Evolutionary conservation across 2,797 vertebrate genomes (phyloP).

Genomic region (Chrosomus eos): DNA sequence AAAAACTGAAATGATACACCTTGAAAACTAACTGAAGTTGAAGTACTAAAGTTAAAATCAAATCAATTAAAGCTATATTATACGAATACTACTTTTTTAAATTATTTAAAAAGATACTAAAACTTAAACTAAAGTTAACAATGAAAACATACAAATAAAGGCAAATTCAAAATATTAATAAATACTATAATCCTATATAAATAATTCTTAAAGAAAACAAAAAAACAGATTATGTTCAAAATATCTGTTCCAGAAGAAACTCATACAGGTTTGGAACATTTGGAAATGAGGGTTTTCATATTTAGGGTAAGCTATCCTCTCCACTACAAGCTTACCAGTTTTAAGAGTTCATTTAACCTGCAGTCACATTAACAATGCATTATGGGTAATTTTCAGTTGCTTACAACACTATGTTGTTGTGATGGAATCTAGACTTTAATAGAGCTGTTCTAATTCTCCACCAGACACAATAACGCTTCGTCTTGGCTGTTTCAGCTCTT

Average conservation of each 20-base stretch:
- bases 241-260: neutral
- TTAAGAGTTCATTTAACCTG: neutral
- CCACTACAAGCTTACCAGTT: neutral
- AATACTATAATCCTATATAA: neutral
- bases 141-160: no score
- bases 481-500: conserved; percentile 10
- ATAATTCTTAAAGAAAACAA: neutral
- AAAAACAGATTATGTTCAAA: neutral
- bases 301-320: neutral
- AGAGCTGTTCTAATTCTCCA: neutral
- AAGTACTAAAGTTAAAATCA: neutral
- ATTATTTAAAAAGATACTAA: no score
- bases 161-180: neutral
- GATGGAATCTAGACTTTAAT: conserved; percentile 12
- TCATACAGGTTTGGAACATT: neutral
- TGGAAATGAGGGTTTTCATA: neutral
- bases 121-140: no score
- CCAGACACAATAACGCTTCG: conserved; percentile 23
- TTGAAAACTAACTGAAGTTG: neutral
- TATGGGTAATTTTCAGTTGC: neutral
- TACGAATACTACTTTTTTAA: neutral
- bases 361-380: neutral
- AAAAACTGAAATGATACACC: neutral
- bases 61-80: neutral
- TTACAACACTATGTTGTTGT: neutral